Base-by-base conservation (phyloP, 2,797 vertebrate genomes). In the Bradypodion ventrale region DNA sequence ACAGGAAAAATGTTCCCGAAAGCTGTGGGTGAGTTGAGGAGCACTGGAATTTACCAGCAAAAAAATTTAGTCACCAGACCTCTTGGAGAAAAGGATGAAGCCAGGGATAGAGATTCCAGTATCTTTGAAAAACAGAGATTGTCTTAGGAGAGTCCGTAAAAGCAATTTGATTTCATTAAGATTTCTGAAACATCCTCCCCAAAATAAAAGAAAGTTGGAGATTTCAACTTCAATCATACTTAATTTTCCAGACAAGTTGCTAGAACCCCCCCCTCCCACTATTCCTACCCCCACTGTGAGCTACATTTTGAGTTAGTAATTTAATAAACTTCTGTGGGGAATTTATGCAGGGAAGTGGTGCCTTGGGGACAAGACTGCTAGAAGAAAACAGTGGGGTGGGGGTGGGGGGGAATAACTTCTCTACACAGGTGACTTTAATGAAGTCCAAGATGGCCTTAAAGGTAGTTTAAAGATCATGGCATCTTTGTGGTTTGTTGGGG, bases 281-380 rank as follows among this genome's bases (percentile, higher is more conserved):
- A 23, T 4, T 23, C 29, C 5, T 29, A 23, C 13, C 40, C 84
- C 9, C 42, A 75, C 72, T 52, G 60, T 74, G 74, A 90, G 83
- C 0, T 1, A 84, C 74, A 88, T 88, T 89, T 75, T 78, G 60
- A 88, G 12, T 13, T 84, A 88, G 72, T 83, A 82, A 87, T 90
- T 91, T 85, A 90, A 82, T 59, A 70, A 81, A 44, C 25, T 80
- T 60, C 66, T 65, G 5, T 81, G 63, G 27, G 86, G 77, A 90
- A 91, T 52, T 78, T 65, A 78, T n/a, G 83, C 78, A 76, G 88
- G 81, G 27, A 7, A 0, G 32, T 2, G 8, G 42, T 78, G 42
- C 75, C 60, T 12, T 77, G 80, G 81, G 74, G 83, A 80, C 68
- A 89, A 90, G 62, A 12, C 46, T 65, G 77, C 65, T 62, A 8